phyloP scores from a whole-genome alignment of 2,888 invertebrate species.

The Nasonia oneida region DNA sequence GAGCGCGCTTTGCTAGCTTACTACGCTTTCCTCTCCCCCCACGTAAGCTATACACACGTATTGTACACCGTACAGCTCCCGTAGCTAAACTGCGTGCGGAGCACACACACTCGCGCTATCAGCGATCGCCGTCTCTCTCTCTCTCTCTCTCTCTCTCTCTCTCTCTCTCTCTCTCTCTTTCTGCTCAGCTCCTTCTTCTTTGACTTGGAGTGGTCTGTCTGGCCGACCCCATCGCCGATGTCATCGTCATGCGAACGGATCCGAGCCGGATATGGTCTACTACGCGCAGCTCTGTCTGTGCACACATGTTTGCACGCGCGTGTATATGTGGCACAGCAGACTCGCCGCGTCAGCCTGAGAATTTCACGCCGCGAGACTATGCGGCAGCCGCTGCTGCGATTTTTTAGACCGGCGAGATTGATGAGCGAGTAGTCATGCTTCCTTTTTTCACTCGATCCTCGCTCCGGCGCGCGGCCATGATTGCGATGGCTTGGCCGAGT shows the following conservation, averaged over 20 bases:
- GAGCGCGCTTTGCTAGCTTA: conserved; percentile 17
- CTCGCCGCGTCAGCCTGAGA: conserved; percentile 1
- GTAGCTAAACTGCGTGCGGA: not conserved
- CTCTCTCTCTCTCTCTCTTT: not conserved
- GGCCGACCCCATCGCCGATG: not conserved
- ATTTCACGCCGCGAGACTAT: conserved; percentile 12
- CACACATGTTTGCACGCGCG: not conserved
- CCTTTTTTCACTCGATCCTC: not conserved
- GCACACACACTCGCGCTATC: not conserved
- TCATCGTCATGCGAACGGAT: conserved; percentile 5
- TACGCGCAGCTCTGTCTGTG: not conserved
- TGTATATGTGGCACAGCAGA: not conserved
- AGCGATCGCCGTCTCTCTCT: not conserved
- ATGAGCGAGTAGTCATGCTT: not conserved
- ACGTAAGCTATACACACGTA: not conserved
- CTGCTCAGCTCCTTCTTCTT: not conserved
- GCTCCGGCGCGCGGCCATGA: not conserved
- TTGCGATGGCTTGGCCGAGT: not conserved
- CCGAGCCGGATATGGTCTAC: not conserved
- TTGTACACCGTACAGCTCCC: not conserved
- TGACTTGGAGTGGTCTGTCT: conserved; percentile 1
- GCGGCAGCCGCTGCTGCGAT: not conserved
- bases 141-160: not conserved
- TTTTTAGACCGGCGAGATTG: not conserved
- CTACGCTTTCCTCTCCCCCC: not conserved